Evolutionary conservation across 2,888 invertebrate species (phyloP).

Genomic region (Drosophila longiperda): DNA sequence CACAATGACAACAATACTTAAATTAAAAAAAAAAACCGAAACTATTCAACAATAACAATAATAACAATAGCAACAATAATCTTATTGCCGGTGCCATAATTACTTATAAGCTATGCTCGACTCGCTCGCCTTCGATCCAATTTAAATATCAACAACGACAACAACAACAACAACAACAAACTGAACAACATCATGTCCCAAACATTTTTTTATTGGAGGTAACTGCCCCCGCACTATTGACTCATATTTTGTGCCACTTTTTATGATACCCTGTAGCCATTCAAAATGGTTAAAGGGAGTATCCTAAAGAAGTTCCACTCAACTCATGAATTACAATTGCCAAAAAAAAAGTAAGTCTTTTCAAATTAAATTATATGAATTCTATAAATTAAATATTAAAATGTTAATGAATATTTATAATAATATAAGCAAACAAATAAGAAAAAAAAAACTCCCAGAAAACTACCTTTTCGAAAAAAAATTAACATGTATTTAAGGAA

Average conservation of each 20-base stretch:
- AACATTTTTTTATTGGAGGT: slow-evolving; percentile 67
- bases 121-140: slow-evolving; percentile 55
- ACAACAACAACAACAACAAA: slow-evolving; percentile 5
- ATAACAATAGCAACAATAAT: slow-evolving; percentile 25
- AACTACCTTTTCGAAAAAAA: no score
- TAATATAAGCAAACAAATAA: background rate
- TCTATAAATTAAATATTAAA: background rate
- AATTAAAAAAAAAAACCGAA: slow-evolving; percentile 14
- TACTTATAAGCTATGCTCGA: slow-evolving; percentile 27
- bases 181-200: slow-evolving; percentile 21
- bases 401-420: background rate
- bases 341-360: background rate
- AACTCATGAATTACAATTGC: background rate
- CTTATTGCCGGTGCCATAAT: slow-evolving; percentile 41
- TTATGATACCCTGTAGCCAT: slow-evolving; percentile 11
- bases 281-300: background rate
- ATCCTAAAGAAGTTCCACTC: background rate
- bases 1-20: slow-evolving; percentile 51
- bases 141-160: slow-evolving; percentile 43
- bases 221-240: slow-evolving; percentile 71
- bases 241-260: slow-evolving; percentile 38
- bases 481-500: background rate
- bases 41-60: slow-evolving; percentile 30
- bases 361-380: background rate
- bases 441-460: background rate